These are phyloP conservation scores for Eupithecia pulchellata DNA, from an alignment of 2,888 invertebrate species.

Conservation along the genomic window DNA sequence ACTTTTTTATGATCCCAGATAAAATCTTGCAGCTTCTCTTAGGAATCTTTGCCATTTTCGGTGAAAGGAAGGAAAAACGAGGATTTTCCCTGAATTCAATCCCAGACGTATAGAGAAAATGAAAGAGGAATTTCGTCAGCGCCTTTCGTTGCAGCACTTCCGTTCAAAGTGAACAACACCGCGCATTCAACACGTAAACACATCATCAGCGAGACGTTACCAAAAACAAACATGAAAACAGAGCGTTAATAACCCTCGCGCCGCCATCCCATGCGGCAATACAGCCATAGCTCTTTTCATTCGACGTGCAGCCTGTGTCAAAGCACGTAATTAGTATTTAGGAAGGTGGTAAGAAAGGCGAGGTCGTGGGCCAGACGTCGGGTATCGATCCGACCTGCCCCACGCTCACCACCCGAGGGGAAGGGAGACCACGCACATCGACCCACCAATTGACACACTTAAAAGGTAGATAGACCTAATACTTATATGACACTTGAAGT, in stretches of 20 bases:
- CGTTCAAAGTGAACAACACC: conserved; percentile 42
- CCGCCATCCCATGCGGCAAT: conserved; percentile 60
- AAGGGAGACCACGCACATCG: conserved; percentile 80
- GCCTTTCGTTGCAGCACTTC: conserved; percentile 23
- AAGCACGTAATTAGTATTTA: conserved; percentile 86
- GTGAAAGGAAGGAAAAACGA: conserved; percentile 16
- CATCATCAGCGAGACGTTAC: conserved; percentile 57
- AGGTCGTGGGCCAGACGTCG: conserved; percentile 87
- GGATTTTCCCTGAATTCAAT: conserved; percentile 11
- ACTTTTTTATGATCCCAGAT: conserved; percentile 28
- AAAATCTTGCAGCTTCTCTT: conserved; percentile 25
- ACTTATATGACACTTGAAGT: conserved; percentile 80
- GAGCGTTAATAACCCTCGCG: conserved; percentile 77
- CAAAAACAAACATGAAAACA: conserved; percentile 71
- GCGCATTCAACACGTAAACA: conserved; percentile 56
- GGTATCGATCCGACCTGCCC: conserved; percentile 88
- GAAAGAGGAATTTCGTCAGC: conserved; percentile 26
- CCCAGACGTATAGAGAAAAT: conserved; percentile 29
- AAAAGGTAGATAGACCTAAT: conserved; percentile 72
- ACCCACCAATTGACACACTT: conserved; percentile 85
- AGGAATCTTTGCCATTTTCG: conserved; percentile 27
- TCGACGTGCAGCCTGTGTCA: conserved; percentile 82
- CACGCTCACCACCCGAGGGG: conserved; percentile 64
- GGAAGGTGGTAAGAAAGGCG: conserved; percentile 86
- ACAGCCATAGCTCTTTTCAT: conserved; percentile 80